phyloP scores from a whole-genome alignment of 2,797 vertebrate genomes.

The Oryzias dopingdopingensis region DNA sequence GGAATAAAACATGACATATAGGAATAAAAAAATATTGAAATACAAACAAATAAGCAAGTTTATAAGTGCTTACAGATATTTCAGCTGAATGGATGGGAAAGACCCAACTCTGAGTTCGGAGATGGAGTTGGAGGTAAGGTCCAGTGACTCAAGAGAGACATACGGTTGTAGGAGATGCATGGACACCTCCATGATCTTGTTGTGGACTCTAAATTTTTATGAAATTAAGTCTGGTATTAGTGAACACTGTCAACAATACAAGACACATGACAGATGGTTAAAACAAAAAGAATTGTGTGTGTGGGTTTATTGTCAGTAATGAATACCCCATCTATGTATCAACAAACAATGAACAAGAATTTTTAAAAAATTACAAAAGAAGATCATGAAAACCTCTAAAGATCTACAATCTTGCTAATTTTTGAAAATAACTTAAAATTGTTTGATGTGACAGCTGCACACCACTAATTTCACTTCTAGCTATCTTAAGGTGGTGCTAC shows the following conservation, averaged over 20 bases:
- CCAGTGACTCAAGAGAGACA: slow-evolving; percentile 86
- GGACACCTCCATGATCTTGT: slow-evolving; percentile 86
- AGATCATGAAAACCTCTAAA: too few species aligned
- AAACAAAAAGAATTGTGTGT: too few species aligned
- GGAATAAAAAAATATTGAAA: neutral
- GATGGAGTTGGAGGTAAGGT: slow-evolving; percentile 93
- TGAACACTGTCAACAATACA: neutral
- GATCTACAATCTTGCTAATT: too few species aligned
- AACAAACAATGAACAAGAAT: too few species aligned
- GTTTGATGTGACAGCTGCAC: too few species aligned
- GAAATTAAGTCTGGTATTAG: slow-evolving; percentile 9
- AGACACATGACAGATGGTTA: too few species aligned
- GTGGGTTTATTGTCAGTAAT: too few species aligned
- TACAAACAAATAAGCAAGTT: neutral
- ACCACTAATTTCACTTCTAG: too few species aligned
- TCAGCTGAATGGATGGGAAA: slow-evolving; percentile 91
- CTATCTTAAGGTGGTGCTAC: too few species aligned
- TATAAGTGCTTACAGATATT: slow-evolving; percentile 85
- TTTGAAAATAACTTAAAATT: too few species aligned
- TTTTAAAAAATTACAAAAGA: too few species aligned
- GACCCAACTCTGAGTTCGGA: slow-evolving; percentile 88
- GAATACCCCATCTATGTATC: too few species aligned
- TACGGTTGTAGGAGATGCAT: slow-evolving; percentile 86
- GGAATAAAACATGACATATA: slow-evolving; percentile 25
- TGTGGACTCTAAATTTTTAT: slow-evolving; percentile 83